These are phyloP conservation scores for Epinotia brunnichana DNA, from an alignment of 2,888 invertebrate genomes.

Conservation along the genomic window DNA sequence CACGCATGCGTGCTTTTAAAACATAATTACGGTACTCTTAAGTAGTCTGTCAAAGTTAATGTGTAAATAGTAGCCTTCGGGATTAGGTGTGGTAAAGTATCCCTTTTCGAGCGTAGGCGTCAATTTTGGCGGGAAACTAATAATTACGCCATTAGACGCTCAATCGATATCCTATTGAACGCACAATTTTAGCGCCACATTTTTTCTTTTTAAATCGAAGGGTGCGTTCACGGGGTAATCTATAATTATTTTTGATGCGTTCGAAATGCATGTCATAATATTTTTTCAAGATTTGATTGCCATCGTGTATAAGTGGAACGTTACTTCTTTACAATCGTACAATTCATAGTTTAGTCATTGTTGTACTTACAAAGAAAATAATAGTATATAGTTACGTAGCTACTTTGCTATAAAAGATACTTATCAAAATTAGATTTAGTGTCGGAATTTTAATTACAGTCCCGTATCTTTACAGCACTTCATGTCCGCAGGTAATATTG, in stretches of 20 bases:
- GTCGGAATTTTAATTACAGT: constrained; percentile 60
- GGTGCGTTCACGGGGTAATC: constrained; percentile 57
- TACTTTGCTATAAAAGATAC: constrained; percentile 19
- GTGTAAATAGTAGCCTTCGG: constrained; percentile 79
- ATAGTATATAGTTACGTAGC: constrained; percentile 1
- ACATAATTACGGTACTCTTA: constrained; percentile 79
- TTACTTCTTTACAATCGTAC: not conserved
- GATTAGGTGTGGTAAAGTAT: constrained; percentile 62
- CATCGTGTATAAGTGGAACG: constrained; percentile 1
- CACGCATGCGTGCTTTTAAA: constrained; percentile 68
- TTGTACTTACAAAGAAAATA: not conserved
- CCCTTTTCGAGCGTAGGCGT: constrained; percentile 71
- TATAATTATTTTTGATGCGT: constrained; percentile 72
- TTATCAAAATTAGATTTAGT: constrained; percentile 40
- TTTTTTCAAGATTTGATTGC: constrained; percentile 51
- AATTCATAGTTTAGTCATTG: not conserved
- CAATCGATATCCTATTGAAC: constrained; percentile 79
- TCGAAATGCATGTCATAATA: constrained; percentile 74
- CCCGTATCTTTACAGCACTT: constrained; percentile 64
- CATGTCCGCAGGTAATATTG: constrained; percentile 48
- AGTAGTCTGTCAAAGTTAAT: constrained; percentile 81
- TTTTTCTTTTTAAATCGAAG: constrained; percentile 58
- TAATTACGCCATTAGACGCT: constrained; percentile 80
- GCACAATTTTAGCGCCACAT: constrained; percentile 63
- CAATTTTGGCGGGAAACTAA: constrained; percentile 76